Evolutionary conservation across 2,888 invertebrate genomes (phyloP).

Genomic region (Drymonia ruficornis): DNA sequence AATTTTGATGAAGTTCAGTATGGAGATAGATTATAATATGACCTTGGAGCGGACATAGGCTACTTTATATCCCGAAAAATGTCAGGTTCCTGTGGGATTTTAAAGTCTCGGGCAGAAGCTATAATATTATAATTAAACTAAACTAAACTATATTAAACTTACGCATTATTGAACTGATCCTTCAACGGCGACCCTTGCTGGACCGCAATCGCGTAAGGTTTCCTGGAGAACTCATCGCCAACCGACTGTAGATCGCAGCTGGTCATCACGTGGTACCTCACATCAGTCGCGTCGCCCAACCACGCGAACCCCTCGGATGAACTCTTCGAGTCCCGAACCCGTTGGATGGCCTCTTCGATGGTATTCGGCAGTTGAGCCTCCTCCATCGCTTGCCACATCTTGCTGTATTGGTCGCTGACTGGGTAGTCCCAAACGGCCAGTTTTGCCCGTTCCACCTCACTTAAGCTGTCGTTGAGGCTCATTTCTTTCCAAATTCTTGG

Average conservation of each 20-base stretch:
- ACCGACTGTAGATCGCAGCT: conserved; percentile 96
- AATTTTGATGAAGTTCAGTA: too few species aligned
- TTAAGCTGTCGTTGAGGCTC: conserved; percentile 96
- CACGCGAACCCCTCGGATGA: conserved; percentile 93
- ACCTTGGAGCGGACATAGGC: too few species aligned
- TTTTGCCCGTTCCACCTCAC: conserved; percentile 95
- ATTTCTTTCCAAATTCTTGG: conserved; percentile 98
- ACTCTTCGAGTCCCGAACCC: conserved; percentile 86
- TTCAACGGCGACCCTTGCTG: conserved; percentile 97
- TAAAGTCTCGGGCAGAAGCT: too few species aligned
- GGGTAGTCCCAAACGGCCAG: conserved; percentile 99
- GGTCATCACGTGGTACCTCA: conserved; percentile 88
- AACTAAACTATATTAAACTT: too few species aligned
- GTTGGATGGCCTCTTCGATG: conserved; percentile 91
- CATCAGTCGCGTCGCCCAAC: conserved; percentile 97
- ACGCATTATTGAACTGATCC: conserved; percentile 98
- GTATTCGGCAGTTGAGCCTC: conserved; percentile 91
- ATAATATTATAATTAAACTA: too few species aligned
- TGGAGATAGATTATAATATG: too few species aligned
- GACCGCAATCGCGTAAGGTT: conserved; percentile 98
- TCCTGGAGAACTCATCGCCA: conserved; percentile 98
- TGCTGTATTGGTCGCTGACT: conserved; percentile 98
- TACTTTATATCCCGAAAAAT: too few species aligned
- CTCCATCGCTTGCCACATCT: conserved; percentile 99
- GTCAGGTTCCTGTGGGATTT: too few species aligned